Base-by-base conservation (phyloP, 2,797 vertebrate genomes). In the Sitta carolinensis region DNA sequence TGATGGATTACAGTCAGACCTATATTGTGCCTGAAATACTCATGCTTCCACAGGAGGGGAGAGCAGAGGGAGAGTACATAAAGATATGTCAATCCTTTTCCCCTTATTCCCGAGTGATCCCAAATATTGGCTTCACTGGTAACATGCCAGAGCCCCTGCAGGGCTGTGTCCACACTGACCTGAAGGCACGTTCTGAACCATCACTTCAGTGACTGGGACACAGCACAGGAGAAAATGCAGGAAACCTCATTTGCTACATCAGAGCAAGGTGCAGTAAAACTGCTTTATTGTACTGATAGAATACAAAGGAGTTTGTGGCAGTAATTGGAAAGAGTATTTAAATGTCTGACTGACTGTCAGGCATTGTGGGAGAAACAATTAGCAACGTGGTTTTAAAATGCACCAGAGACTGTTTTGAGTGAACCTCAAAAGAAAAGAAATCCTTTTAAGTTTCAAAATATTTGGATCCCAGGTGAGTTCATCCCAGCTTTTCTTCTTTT, bases 401-500 rank as follows among this genome's bases (percentile, higher is more conserved):
- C 76, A 86, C 40, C 67, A 50, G 77, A 86, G 89, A 94, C 45
- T 89, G 59, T 84, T 84, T 47, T 74, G 68, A 93, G 47, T 55
- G 74, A 96, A 91, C 76, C 93, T 93, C 75, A 90, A 93, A 95
- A 88, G 82, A 89, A 89, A 95, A 89, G 9, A 94, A 95, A 91
- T 80, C 21, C 90, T 82, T 91, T 89, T 22, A 84, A 88, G 61
- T 88, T 94, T 97, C 96, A 97, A 89, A 97, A 95, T 95, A 96
- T 96, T 96, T 96, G 73, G 85, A 97, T 94, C 59, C 88, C 62
- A 61, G 30, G 30, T 87, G 77, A 59, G 26, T 62, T 83, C 40
- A 76, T 88, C 38, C 42, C 23, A 83, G 59, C 18, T 55, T 47
- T 48, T 51, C 42, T 80, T 67, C 22, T 72, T 87, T 80, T 50